phyloP scores from a whole-genome alignment of 2,888 invertebrate genomes.

The Thecophora atra region DNA sequence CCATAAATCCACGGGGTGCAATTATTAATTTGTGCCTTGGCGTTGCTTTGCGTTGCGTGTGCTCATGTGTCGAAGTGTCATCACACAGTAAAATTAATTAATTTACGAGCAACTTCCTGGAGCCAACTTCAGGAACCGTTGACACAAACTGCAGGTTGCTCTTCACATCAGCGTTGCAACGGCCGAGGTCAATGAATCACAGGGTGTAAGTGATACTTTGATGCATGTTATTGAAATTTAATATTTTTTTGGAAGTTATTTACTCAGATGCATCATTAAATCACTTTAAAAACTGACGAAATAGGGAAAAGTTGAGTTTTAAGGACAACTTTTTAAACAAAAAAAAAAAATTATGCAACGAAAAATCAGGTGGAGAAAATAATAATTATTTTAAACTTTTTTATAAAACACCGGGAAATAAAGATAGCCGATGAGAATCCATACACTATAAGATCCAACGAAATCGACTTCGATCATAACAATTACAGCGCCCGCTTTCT shows the following conservation, averaged over 20 bases:
- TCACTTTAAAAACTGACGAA: neutral
- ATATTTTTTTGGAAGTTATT: conserved; percentile 9
- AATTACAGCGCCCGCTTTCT: no score
- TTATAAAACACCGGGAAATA: no score
- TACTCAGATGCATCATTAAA: neutral
- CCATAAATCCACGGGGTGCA: conserved; percentile 31
- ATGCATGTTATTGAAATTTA: conserved; percentile 8
- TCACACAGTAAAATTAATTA: conserved; percentile 33
- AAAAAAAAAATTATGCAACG: no score
- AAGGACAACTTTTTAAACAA: neutral
- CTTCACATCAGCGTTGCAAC: neutral
- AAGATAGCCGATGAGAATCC: no score
- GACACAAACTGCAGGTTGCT: conserved; percentile 10
- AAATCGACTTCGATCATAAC: no score
- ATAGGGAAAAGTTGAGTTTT: neutral
- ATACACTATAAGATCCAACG: no score
- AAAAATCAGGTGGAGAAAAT: no score
- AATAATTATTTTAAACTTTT: no score
- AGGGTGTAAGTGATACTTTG: conserved; percentile 9
- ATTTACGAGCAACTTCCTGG: conserved; percentile 35
- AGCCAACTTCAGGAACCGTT: conserved; percentile 15
- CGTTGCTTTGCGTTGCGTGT: neutral
- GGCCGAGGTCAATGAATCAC: neutral
- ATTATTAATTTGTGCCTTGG: conserved; percentile 26
- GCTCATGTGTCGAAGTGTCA: conserved; percentile 16